Evolutionary conservation across 2,113 vertebrate species (phyloP).

Genomic region (Hepsetus odoe): DNA sequence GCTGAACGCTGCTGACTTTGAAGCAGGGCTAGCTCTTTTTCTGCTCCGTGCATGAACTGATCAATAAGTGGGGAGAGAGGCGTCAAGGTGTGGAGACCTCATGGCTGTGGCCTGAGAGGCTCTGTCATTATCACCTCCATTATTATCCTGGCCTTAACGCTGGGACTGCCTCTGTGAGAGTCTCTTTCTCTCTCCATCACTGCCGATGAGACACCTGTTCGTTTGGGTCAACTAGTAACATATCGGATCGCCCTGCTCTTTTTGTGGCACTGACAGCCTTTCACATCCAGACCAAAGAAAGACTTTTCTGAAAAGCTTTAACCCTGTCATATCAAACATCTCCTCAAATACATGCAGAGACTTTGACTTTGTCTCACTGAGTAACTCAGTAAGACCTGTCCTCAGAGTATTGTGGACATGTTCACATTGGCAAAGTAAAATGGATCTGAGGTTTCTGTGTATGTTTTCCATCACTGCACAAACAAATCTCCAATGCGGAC

Average conservation of each 20-base stretch:
- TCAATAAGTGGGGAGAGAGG: constrained; percentile 45
- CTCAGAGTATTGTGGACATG: too few species aligned
- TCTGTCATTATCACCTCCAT: constrained; percentile 54
- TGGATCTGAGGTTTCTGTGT: too few species aligned
- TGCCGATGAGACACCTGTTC: constrained; percentile 37
- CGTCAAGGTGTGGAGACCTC: constrained; percentile 43
- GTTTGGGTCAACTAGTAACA: constrained; percentile 46
- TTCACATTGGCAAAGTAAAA: too few species aligned
- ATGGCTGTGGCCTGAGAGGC: constrained; percentile 34
- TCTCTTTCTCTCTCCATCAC: constrained; percentile 34
- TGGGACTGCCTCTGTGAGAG: constrained; percentile 34
- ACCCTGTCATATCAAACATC: too few species aligned
- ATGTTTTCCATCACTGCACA: too few species aligned
- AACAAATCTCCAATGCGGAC: too few species aligned
- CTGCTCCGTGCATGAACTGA: constrained; percentile 15
- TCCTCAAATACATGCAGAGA: neutral
- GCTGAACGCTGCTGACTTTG: constrained; percentile 48
- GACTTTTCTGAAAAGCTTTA: neutral
- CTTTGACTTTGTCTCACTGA: neutral
- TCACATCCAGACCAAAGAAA: constrained; percentile 1
- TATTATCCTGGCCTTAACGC: constrained; percentile 48
- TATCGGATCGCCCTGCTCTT: constrained; percentile 2
- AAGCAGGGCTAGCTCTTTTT: constrained; percentile 21
- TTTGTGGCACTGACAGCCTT: constrained; percentile 7
- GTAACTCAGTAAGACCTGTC: too few species aligned